Evolutionary conservation across 2,888 invertebrate species (phyloP), one percentile per base, ranked within the genome.

Genomic region (Ethmia dodecea): DNA sequence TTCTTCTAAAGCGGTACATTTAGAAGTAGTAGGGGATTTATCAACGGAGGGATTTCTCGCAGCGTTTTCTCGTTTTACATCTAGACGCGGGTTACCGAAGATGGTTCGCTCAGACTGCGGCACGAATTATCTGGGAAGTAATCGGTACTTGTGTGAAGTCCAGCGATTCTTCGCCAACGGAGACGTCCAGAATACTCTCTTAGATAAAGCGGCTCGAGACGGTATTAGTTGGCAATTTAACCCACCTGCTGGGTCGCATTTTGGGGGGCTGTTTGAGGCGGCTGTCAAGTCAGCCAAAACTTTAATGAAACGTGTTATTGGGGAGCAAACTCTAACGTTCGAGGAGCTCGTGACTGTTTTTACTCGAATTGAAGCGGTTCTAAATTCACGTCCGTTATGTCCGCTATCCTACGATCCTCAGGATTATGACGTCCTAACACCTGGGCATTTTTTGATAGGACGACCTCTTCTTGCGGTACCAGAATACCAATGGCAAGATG

Each of bases 1-100:
- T 29, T 28, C 45, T 1, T 52, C 53, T 2, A 42, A 41, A 28
- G 49, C 47, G 5, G 45, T 52, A 6, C 54, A 53, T 26, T 11
- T 40, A 2, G 47, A 47, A 22, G 28, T 35, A 1, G 9, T 44
- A 5, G 28, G 35, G 6, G 27, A 32, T 1, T 26, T 47, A 3
- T 31, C 26, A 1, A 20, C 30, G 0, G 39, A 46, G 1, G 31
- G 35, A 6, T 46, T 43, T 28, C 16, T 43, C 13, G 40, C 44
- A 6, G 22, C 39, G 2, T 35, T 47, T 2, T 36, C 40, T 27
- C 18, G 44, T 10, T 44, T 47, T 16, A 31, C 32, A 3, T 31
- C 42, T 8, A 28, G 44, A 2, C 38, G 47, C 10, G 45, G 45
- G 3, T 26, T 45, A 3, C 35, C 35, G 1, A 18, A 26, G 5